A percentile compares a stretch with the other conserved stretches of the same genome.
Conservation (phyloP, 1,140 invertebrate species). For the Calliopsis andreniformis region DNA sequence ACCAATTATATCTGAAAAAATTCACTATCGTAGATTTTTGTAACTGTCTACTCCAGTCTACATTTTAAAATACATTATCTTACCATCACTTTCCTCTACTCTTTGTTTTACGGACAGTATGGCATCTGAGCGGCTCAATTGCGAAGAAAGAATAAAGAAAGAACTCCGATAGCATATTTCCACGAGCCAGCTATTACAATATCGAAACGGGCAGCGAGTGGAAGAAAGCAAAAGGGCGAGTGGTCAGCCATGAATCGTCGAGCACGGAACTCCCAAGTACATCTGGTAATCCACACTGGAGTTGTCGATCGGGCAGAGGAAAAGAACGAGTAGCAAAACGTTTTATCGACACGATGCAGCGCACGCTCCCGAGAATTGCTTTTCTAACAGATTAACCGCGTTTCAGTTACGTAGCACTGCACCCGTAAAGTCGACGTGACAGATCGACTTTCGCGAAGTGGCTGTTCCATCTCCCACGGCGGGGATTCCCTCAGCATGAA, state of each 20-base stretch:
- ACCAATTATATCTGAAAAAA: too few species aligned
- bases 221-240: not conserved
- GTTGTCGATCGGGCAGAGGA: not conserved
- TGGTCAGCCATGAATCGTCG: not conserved
- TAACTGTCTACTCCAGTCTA: too few species aligned
- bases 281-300: conserved; percentile 16
- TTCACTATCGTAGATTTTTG: too few species aligned
- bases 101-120: too few species aligned
- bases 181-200: too few species aligned
- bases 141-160: too few species aligned
- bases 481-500: conserved; percentile 22
- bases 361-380: conserved; percentile 39
- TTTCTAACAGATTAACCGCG: conserved; percentile 47
- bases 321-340: conserved; percentile 18
- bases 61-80: too few species aligned
- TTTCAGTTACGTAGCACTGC: conserved; percentile 37
- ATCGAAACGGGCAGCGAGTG: too few species aligned
- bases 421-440: conserved; percentile 38
- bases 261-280: not conserved
- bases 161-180: too few species aligned
- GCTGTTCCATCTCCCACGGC: conserved; percentile 18
- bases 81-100: too few species aligned
- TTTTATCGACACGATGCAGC: conserved; percentile 21
- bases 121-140: too few species aligned
- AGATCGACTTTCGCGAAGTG: conserved; percentile 52